phyloP scores from a whole-genome alignment of 1,140 invertebrate genomes.

The Eulimnadia texana region DNA sequence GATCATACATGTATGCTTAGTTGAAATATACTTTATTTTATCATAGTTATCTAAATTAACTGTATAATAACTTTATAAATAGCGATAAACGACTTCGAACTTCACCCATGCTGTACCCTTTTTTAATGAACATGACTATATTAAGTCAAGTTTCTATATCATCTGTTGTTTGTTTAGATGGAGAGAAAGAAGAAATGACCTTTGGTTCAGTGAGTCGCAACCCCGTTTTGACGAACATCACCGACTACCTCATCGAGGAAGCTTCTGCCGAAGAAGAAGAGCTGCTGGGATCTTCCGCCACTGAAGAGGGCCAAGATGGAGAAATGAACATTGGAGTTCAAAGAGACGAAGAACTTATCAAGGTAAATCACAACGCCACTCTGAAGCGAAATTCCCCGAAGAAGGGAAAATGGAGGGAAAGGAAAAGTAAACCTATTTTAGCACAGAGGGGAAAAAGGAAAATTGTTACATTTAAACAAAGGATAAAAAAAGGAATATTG shows the following conservation, averaged over 20 bases:
- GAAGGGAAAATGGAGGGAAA: too few relatives aligned
- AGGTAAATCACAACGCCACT: conserved; percentile 6
- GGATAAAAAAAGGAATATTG: too few relatives aligned
- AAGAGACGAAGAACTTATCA: conserved; percentile 49
- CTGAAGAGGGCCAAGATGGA: conserved; percentile 34
- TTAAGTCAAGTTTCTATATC: too few relatives aligned
- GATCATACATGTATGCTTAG: too few relatives aligned
- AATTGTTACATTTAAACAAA: too few relatives aligned
- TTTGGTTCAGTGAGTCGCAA: conserved; percentile 40
- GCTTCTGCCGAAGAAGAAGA: conserved; percentile 96
- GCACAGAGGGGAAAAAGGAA: not conserved
- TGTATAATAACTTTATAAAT: too few relatives aligned
- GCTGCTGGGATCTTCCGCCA: conserved; percentile 51
- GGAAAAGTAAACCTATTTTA: not conserved
- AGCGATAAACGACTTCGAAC: too few relatives aligned
- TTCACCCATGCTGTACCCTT: too few relatives aligned
- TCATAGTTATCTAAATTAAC: too few relatives aligned
- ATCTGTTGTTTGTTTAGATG: not conserved
- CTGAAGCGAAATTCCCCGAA: too few relatives aligned
- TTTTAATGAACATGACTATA: too few relatives aligned
- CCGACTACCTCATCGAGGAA: conserved; percentile 96
- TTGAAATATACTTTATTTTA: too few relatives aligned
- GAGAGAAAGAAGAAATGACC: not conserved
- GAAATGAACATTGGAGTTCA: conserved; percentile 48
- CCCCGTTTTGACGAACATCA: conserved; percentile 91